Conservation (phyloP, 1,140 invertebrate genomes). For the Octopus bimaculoides region DNA sequence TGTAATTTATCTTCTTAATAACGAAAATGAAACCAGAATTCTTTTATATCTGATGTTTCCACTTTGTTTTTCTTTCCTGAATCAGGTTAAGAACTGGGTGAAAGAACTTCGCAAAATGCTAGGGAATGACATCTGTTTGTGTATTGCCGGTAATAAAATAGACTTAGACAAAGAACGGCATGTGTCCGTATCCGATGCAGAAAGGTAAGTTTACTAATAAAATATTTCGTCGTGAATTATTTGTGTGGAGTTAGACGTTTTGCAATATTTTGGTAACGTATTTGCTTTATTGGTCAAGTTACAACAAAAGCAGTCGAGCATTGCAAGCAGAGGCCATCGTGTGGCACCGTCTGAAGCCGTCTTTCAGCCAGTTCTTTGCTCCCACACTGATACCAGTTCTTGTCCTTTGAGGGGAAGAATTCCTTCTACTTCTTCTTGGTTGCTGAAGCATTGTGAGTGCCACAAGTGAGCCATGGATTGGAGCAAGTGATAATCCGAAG, state of each 20-base stretch:
- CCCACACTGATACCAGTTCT: no score
- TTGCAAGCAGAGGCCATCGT: no score
- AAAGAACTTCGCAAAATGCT: conserved; percentile 96
- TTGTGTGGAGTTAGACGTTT: not conserved
- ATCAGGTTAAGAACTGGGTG: conserved; percentile 95
- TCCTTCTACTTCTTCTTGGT: no score
- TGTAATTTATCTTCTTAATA: no score
- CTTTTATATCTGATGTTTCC: not conserved
- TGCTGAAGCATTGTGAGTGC: no score
- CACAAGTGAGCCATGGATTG: no score
- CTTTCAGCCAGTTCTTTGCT: no score
- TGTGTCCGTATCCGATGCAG: conserved; percentile 80
- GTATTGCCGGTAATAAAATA: conserved; percentile 96
- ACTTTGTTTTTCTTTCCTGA: conserved; percentile 28
- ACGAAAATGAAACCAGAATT: no score
- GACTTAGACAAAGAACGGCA: conserved; percentile 90
- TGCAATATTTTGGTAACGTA: not conserved
- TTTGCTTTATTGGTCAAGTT: not conserved
- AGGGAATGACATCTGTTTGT: conserved; percentile 85
- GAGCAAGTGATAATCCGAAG: no score
- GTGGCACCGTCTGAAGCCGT: no score
- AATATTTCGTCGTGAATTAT: not conserved
- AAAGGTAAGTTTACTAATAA: conserved; percentile 67
- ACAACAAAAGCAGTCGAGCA: no score
- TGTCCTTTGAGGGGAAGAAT: no score